Evolutionary conservation across 2,888 invertebrate species (phyloP).

Genomic region (Aphidoletes aphidimyza): DNA sequence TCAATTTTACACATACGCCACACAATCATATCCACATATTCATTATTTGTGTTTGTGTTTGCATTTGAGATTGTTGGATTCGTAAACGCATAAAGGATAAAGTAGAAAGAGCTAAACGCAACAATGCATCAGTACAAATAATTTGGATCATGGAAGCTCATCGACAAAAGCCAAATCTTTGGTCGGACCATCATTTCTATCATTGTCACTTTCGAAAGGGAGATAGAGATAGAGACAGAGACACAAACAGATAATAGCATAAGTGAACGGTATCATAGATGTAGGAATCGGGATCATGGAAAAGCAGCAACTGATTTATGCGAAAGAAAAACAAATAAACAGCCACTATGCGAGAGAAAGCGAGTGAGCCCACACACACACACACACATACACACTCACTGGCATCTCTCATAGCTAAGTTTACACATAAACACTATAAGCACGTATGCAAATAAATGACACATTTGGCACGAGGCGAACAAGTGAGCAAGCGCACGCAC

Average conservation of each 20-base stretch:
- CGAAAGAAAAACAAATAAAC: constrained; percentile 31
- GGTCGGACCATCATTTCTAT: neutral
- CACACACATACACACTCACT: too few relatives aligned
- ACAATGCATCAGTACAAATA: neutral
- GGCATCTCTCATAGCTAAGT: too few relatives aligned
- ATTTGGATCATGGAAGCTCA: neutral
- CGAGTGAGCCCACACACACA: too few relatives aligned
- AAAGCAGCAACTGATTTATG: neutral
- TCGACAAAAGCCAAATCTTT: neutral
- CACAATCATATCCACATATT: constrained; percentile 18
- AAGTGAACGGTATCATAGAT: too few relatives aligned
- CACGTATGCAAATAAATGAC: constrained; percentile 36
- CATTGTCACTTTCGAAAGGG: neutral
- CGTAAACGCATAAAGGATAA: neutral
- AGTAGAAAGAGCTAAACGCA: neutral
- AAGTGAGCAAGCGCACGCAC: neutral
- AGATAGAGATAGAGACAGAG: neutral
- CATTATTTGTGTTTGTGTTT: constrained; percentile 7
- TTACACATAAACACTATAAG: constrained; percentile 19
- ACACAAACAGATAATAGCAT: too few relatives aligned
- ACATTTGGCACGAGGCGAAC: neutral
- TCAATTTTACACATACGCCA: neutral
- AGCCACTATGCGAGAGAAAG: neutral
- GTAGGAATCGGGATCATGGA: too few relatives aligned
- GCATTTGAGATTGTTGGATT: neutral